phyloP scores from a whole-genome alignment of 2,888 invertebrate species.

The Seladonia tumulorum region DNA sequence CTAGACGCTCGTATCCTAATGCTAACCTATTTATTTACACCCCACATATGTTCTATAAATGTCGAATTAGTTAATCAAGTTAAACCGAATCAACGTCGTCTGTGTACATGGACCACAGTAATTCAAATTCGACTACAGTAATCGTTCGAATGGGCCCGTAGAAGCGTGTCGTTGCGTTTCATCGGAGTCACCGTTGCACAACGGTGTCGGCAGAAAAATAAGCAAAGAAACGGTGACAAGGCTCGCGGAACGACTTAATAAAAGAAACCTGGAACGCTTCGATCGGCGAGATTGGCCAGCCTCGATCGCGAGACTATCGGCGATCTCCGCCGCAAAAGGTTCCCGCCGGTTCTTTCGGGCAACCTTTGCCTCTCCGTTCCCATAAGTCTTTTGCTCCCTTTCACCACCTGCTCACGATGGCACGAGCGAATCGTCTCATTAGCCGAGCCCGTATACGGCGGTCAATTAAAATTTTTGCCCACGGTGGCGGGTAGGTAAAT shows the following conservation, averaged over 20 bases:
- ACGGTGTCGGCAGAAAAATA: not conserved
- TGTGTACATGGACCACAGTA: not conserved
- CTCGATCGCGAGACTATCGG: constrained; percentile 45
- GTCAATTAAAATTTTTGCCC: constrained; percentile 77
- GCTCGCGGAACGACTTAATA: not conserved
- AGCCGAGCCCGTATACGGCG: constrained; percentile 74
- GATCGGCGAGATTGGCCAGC: constrained; percentile 21
- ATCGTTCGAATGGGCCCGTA: not conserved
- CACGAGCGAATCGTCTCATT: constrained; percentile 76
- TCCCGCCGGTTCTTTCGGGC: constrained; percentile 35
- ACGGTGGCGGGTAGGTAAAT: constrained; percentile 70
- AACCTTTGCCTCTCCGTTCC: constrained; percentile 58
- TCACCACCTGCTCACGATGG: constrained; percentile 67
- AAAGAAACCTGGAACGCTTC: not conserved
- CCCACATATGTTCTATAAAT: not conserved
- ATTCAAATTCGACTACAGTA: not conserved
- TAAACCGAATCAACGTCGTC: not conserved
- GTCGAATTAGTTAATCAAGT: no score
- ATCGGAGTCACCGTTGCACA: not conserved
- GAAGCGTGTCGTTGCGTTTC: not conserved
- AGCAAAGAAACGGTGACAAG: not conserved
- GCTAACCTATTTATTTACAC: no score
- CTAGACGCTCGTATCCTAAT: no score
- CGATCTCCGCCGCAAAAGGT: constrained; percentile 53
- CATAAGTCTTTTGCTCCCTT: constrained; percentile 63